Evolutionary conservation across 2,888 invertebrate genomes (phyloP).

Genomic region (Epinotia brunnichana): DNA sequence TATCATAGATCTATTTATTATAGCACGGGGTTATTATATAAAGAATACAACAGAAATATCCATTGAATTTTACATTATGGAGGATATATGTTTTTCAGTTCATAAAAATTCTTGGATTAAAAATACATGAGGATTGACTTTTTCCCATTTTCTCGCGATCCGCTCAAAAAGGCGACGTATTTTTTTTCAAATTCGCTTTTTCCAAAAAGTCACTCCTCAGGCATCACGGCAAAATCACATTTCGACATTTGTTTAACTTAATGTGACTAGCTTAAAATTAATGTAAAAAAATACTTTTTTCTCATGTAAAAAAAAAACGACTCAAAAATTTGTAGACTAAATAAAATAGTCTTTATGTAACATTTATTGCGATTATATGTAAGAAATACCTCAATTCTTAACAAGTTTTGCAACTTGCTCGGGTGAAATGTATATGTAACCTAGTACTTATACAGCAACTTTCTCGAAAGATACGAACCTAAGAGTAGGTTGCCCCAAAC

Average conservation of each 20-base stretch:
- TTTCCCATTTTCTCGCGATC: slow-evolving; percentile 37
- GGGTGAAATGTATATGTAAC: too few species aligned
- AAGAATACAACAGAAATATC: slow-evolving; percentile 51
- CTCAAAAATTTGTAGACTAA: slow-evolving; percentile 41
- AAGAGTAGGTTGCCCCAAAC: too few species aligned
- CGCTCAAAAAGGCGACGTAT: slow-evolving; percentile 23
- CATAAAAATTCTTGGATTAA: slow-evolving; percentile 62
- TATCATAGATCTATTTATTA: slow-evolving; percentile 54
- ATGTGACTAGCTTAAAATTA: slow-evolving; percentile 64
- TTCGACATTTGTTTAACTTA: slow-evolving; percentile 74
- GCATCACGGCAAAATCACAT: slow-evolving; percentile 67
- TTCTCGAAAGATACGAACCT: too few species aligned
- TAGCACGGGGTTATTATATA: slow-evolving; percentile 48
- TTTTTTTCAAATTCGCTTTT: slow-evolving; percentile 41
- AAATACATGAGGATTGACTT: slow-evolving; percentile 49
- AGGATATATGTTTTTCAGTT: slow-evolving; percentile 73
- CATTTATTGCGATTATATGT: slow-evolving; percentile 42
- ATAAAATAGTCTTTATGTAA: slow-evolving; percentile 40
- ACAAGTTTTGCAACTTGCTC: not conserved
- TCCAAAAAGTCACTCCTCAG: slow-evolving; percentile 65
- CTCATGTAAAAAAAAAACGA: slow-evolving; percentile 29
- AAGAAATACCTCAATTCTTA: slow-evolving; percentile 38
- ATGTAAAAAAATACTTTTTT: slow-evolving; percentile 46
- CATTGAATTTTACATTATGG: slow-evolving; percentile 71
- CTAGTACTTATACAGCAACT: too few species aligned